A percentile compares a stretch with the other conserved stretches of the same genome.
phyloP scores from a whole-genome alignment of 2,797 vertebrate species.

The Manis crassicaudata region DNA sequence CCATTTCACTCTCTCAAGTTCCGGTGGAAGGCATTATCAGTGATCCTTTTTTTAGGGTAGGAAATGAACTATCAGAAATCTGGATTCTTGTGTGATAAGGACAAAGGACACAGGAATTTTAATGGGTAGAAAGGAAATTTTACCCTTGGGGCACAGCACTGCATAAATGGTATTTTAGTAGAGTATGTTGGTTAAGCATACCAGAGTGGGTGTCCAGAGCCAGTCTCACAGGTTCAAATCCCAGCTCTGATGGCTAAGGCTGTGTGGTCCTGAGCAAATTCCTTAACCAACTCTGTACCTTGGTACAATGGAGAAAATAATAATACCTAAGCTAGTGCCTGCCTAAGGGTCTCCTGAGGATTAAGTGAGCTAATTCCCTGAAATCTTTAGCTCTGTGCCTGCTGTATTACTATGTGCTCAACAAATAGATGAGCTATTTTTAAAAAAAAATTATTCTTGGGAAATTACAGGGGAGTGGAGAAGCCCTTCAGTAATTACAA shows the following conservation, averaged over 20 bases:
- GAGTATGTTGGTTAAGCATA: neutral
- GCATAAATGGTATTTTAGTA: too few species aligned
- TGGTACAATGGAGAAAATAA: neutral
- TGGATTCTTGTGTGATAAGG: neutral
- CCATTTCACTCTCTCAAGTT: neutral
- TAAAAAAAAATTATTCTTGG: slow-evolving; percentile 44
- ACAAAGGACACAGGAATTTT: neutral
- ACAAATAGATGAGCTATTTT: slow-evolving; percentile 42
- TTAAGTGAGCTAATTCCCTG: neutral
- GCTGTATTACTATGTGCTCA: neutral
- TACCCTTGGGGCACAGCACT: neutral
- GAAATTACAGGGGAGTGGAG: neutral
- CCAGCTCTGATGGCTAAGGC: neutral
- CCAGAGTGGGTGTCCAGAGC: too few species aligned
- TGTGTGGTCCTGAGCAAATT: neutral
- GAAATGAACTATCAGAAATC: neutral
- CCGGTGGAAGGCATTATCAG: neutral
- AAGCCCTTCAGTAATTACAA: neutral
- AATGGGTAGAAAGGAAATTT: neutral
- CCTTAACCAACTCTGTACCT: neutral
- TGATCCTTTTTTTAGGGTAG: neutral
- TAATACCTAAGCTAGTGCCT: neutral
- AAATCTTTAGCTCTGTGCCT: neutral
- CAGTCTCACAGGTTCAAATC: neutral
- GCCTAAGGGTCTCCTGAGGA: neutral